Evolutionary conservation across 2,888 invertebrate species (phyloP), one percentile per base, ranked within the genome.

Genomic region (Tenthredo mesomela): DNA sequence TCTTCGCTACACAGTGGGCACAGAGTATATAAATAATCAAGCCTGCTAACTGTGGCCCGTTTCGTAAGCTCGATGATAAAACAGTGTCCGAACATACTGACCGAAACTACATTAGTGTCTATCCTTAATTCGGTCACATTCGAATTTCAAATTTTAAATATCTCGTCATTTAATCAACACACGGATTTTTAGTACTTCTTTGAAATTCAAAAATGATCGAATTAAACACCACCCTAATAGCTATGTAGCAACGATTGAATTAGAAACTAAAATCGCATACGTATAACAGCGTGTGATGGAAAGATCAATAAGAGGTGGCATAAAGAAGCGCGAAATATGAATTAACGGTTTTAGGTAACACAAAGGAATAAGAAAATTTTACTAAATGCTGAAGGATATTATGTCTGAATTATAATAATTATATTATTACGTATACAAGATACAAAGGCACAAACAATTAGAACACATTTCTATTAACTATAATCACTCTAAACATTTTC

Each of bases 391-490:
- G 12, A 12, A 33, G 33, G 61, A 61, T 37, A 37, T 37, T 73
- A 47, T 73, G 21, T 73, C 73, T 73, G 12, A 73, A 73, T 73
- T 25, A 43, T 77, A 77, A 54, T 77, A 85, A 84, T 61, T n/a
- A n/a, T n/a, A 82, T 85, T 47, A 78, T 86, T 87, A 88, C 89
- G n/a, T n/a, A 88, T 88, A 89, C 89, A 90, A 90, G 90, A 91
- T 91, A 88, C 88, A 91, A 91, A 91, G 91, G 91, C 91, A 91
- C 91, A 91, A 91, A 91, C 90, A 91, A 91, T 91, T 89, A 91
- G 89, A 89, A 88, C 89, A 88, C 86, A 86, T 80, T 47, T 87
- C 85, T 87, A 87, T 25, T 37, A 82, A 85, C 84, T 85, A 87
- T 43, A 70, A 87, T 84, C 85, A 85, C 65, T 87, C 87, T 87